Evolutionary conservation across 2,797 vertebrate species (phyloP), one percentile per base, ranked within the genome.

Genomic region (Xenops minutus): DNA sequence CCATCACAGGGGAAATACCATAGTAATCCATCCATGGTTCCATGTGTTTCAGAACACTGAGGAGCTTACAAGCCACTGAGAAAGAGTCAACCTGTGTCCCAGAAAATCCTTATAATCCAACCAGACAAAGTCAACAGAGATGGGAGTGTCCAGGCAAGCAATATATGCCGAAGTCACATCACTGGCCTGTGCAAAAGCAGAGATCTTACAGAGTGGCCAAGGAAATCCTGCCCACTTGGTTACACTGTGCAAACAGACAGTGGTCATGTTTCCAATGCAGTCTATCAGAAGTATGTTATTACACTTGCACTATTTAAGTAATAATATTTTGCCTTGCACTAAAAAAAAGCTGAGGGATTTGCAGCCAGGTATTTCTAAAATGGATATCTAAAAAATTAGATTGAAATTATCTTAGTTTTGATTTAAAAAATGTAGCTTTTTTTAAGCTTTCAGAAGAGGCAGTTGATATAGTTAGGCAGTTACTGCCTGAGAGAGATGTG

Each of bases 301-400:
- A 34, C 12, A 3, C n/a, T 73, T 76, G 37, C 44, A 18, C 27
- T 90, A 52, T 86, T 84, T 85, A 73, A 67, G 27, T 34, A 86
- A 79, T 84, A 91, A 76, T 19, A 72, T 49, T 63, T 84, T 93
- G 55, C 85, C 44, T 82, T 46, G 6, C 22, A 41, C 75, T 89
- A 41, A 76, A 61, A 64, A 72, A 88, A 54, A 62, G 8, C 29
- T 71, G 85, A 37, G 59, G 26, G 81, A 87, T 94, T 83, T 85
- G 37, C 77, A 58, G 68, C 7, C 21, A 24, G 36, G 6, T 81
- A 63, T 88, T 88, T 96, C 41, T 67, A 48, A 79, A 43, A 66
- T 18, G 37, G 43, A 48, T 24, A 79, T 23, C 14, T 77, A 63
- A 91, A 94, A 51, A 81, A 67, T 52, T 59, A 79, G 49, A 73